Evolutionary conservation across 2,113 vertebrate genomes (phyloP).

Genomic region (Nicator chloris): DNA sequence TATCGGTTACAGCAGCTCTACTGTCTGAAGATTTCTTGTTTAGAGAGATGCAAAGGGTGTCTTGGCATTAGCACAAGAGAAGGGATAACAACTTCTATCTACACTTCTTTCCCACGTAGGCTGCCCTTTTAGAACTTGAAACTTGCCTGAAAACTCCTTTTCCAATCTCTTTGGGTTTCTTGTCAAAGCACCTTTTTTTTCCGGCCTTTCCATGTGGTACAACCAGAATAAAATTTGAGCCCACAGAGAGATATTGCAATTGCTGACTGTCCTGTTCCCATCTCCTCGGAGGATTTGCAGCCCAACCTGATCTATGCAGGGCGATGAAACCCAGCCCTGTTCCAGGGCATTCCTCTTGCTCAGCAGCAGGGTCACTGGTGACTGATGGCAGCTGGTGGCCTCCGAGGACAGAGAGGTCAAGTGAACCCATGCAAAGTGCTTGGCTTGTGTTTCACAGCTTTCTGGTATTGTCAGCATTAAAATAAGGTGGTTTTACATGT

Average conservation of each 20-base stretch:
- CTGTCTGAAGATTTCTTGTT: not conserved
- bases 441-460: not conserved
- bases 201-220: not conserved
- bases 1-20: not conserved
- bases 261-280: not conserved
- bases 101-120: not conserved
- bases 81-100: not conserved
- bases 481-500: conserved; percentile 45
- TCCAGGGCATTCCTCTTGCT: not conserved
- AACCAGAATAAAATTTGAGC: not conserved
- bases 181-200: not conserved
- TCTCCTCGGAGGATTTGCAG: not conserved
- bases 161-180: not conserved
- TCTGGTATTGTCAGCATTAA: conserved; percentile 28
- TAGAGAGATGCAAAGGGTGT: not conserved
- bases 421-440: not conserved
- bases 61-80: not conserved
- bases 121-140: not conserved
- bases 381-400: conserved; percentile 17
- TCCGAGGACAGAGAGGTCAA: not conserved
- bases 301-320: not conserved
- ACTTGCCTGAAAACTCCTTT: not conserved
- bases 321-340: not conserved
- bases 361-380: not conserved
- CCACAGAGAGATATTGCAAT: not conserved